Percentiles rank a stretch among this genome's conserved stretches.
Conservation (phyloP, 2,888 invertebrate species). For the Elysia crispata region DNA sequence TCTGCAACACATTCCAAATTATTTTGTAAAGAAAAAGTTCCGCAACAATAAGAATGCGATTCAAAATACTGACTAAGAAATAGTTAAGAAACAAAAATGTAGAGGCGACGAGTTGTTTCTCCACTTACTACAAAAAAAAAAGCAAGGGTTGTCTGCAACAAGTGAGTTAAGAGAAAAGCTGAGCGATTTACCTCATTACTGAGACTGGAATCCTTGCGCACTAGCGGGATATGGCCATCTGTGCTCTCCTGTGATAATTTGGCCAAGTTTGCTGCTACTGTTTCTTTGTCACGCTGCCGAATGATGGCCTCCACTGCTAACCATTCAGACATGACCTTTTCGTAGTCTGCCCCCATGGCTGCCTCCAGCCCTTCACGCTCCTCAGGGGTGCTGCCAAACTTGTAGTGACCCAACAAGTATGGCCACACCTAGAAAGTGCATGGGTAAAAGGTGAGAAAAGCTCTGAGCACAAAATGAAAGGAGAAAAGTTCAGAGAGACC, state of each 20-base stretch:
- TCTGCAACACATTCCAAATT: no score
- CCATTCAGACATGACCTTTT: conserved; percentile 96
- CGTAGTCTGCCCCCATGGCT: conserved; percentile 85
- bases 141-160: no score
- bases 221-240: conserved; percentile 73
- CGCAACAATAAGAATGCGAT: no score
- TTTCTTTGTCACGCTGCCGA: conserved; percentile 78
- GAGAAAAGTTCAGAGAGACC: no score
- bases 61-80: no score
- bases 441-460: no score
- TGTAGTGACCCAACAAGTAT: conserved; percentile 90
- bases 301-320: conserved; percentile 95
- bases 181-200: conserved; percentile 77
- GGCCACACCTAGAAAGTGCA: conserved; percentile 85
- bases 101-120: no score
- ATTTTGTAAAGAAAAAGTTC: no score
- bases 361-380: conserved; percentile 70
- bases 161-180: no score
- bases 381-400: conserved; percentile 82
- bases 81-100: no score
- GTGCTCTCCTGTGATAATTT: conserved; percentile 86
- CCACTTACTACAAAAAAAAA: no score
- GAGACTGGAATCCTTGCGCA: conserved; percentile 77
- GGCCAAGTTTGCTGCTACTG: conserved; percentile 90
- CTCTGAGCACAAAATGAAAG: no score